These are phyloP conservation scores for Drosophila gunungcola DNA, from an alignment of 1,140 invertebrate genomes.

Conservation along the genomic window DNA sequence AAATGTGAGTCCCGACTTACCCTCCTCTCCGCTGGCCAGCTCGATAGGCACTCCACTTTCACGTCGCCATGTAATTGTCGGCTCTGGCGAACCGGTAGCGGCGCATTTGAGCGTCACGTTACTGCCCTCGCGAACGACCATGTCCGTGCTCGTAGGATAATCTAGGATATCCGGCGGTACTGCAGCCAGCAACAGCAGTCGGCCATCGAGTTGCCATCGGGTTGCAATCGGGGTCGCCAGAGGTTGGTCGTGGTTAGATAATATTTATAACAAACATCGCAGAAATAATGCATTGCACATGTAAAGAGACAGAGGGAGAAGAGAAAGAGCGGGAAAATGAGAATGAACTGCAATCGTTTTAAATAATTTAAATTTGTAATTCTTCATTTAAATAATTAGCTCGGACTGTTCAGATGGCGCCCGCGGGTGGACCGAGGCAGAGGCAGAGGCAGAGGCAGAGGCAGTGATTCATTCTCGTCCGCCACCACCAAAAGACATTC, in stretches of 20 bases:
- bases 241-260: slow-evolving; percentile 66
- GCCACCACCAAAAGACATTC: slow-evolving; percentile 6
- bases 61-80: slow-evolving; percentile 93
- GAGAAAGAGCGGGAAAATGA: slow-evolving; percentile 6
- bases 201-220: slow-evolving; percentile 7
- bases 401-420: slow-evolving; percentile 5
- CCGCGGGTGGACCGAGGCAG: background rate
- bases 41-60: slow-evolving; percentile 90
- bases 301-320: slow-evolving; percentile 37
- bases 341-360: slow-evolving; percentile 43
- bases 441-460: slow-evolving; percentile 2
- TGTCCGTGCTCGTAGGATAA: slow-evolving; percentile 93
- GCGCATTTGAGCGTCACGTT: slow-evolving; percentile 94
- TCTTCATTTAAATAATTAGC: slow-evolving; percentile 68
- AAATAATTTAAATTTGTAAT: slow-evolving; percentile 64
- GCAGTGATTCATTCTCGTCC: slow-evolving; percentile 52
- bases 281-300: slow-evolving; percentile 29
- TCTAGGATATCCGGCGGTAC: slow-evolving; percentile 96
- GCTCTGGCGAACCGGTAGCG: slow-evolving; percentile 93
- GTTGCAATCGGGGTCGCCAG: slow-evolving; percentile 69
- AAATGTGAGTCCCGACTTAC: slow-evolving; percentile 62
- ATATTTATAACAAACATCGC: slow-evolving; percentile 65
- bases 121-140: slow-evolving; percentile 93
- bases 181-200: slow-evolving; percentile 84
- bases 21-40: slow-evolving; percentile 84